Conservation (phyloP, 2,888 invertebrate genomes). For the Syrista parreyssii region DNA sequence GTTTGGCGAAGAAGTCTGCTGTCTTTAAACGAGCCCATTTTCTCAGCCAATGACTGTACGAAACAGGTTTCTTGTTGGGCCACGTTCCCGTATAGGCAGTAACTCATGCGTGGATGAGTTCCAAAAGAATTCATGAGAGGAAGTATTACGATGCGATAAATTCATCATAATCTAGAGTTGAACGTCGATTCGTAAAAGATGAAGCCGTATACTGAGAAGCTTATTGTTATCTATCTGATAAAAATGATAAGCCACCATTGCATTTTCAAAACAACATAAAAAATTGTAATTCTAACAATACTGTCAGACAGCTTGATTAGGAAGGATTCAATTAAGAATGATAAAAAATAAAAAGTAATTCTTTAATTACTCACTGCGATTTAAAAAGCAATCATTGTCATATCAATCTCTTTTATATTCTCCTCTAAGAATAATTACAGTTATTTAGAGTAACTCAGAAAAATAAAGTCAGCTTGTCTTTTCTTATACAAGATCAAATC, state of each 20-base stretch:
- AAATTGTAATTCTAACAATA: not conserved
- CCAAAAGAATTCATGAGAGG: not conserved
- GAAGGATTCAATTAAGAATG: not conserved
- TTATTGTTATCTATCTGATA: not conserved
- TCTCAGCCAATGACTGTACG: conserved; percentile 2
- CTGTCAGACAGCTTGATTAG: not conserved
- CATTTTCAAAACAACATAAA: not conserved
- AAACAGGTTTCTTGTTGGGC: not conserved
- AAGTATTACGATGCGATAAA: not conserved
- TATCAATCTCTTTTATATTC: no score
- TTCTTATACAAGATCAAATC: not conserved
- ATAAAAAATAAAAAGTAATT: not conserved
- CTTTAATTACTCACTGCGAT: not conserved
- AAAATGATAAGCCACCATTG: not conserved
- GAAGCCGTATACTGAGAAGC: not conserved
- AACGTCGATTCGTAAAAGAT: not conserved
- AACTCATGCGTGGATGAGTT: not conserved
- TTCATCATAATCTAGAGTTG: not conserved
- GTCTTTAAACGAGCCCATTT: not conserved
- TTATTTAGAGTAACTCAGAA: no score
- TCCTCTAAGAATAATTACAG: no score
- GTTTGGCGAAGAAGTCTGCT: not conserved
- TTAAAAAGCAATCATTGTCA: not conserved
- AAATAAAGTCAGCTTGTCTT: no score
- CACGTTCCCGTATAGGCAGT: not conserved